Base-by-base conservation (phyloP, 2,797 vertebrate genomes). In the Podargus strigoides region DNA sequence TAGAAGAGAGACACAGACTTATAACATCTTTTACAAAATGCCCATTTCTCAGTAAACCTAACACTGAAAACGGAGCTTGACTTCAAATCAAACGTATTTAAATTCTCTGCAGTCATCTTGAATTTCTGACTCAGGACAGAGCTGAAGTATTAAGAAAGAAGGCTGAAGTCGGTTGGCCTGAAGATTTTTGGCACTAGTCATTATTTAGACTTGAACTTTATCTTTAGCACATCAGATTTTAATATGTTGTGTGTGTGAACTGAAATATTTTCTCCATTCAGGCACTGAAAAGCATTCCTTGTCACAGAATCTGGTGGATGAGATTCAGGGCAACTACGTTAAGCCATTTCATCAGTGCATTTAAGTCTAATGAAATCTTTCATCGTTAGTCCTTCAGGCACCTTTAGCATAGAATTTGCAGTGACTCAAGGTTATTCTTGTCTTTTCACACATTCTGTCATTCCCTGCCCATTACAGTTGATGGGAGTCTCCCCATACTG, bases 311-410 rank as follows among this genome's bases (percentile, higher is more conserved):
- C 90, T 82, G 37, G 30, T 47, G 74, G 88, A 95, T 7, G 32
- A 93, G 55, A 80, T 64, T 95, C 74, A 79, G 84, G 82, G 76
- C 84, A 97, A 91, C 84, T 79, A 67, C 70, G 86, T 94, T 96
- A 95, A 96, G 74, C 68, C 74, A 78, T 87, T 96, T 96, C 82
- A 95, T 91, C 94, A 92, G 76, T 41, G 44, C 74, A 83, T 76
- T 96, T 93, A 91, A 68, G 23, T 72, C 88, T 95, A 97, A 97
- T 91, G 74, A 96, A 95, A 97, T 95, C 94, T 95, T 96, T 94
- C 83, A 92, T 74, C 42, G 3, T 83, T 82, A 91, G 70, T 75
- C 94, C 89, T 91, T 46, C 59, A 78, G 93, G 90, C 46, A 3
- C 60, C 92, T 92, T 90, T 73, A 67, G 85, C 89, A 85, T 67